phyloP scores from a whole-genome alignment of 2,113 vertebrate genomes.

The Halcyon senegalensis region DNA sequence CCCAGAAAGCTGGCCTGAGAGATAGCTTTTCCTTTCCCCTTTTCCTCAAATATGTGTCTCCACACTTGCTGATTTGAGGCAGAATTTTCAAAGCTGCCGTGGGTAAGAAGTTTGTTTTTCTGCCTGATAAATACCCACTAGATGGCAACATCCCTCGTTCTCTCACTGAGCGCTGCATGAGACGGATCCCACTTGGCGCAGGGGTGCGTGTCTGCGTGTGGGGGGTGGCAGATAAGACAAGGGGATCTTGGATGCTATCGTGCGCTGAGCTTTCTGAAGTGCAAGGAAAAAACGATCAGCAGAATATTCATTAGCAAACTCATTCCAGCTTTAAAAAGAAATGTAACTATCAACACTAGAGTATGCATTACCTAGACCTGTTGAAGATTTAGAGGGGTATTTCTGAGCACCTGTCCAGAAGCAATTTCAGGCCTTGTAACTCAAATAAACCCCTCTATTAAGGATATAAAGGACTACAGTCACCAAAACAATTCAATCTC shows the following conservation, averaged over 20 bases:
- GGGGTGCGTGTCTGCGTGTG: too few species aligned
- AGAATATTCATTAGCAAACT: background rate
- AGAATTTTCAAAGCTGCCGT: background rate
- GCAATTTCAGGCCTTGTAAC: background rate
- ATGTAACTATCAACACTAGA: background rate
- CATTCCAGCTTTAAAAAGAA: background rate
- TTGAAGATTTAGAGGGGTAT: background rate
- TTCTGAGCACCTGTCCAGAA: background rate
- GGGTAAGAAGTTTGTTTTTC: background rate
- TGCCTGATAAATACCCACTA: background rate
- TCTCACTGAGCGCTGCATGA: rapidly evolving
- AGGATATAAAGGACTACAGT: background rate
- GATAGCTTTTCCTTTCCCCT: background rate
- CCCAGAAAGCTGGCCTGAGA: background rate
- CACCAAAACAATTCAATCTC: background rate
- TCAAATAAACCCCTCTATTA: background rate
- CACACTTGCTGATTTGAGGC: background rate
- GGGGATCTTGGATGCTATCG: background rate
- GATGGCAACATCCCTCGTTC: conserved; percentile 30
- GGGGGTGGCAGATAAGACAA: background rate
- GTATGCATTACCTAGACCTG: background rate
- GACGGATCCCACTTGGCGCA: rapidly evolving
- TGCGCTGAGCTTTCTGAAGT: background rate
- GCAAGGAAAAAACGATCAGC: background rate
- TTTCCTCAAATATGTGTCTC: background rate